Base-by-base conservation (phyloP, 2,888 invertebrate genomes). In the Cenopis cana region DNA sequence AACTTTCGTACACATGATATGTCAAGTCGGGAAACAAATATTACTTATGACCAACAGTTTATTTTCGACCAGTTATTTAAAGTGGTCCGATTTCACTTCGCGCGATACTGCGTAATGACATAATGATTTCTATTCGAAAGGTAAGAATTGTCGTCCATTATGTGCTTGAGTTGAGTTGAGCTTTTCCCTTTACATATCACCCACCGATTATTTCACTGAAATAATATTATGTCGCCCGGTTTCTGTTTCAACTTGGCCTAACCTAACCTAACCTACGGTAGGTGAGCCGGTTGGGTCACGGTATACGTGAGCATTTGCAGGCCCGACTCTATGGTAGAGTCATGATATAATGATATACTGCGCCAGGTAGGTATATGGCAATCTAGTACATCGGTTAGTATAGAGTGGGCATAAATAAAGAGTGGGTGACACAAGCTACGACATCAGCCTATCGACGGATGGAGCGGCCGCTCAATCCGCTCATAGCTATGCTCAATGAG, bases 101-200 rank as follows among this genome's bases (percentile, higher is more conserved):
- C 41, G 55, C 24, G 36, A 55, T 61, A 71, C 17, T 20, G 33
- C 36, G 59, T 65, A 71, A 67, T 71, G 60, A 67, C 66, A 71
- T 67, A 71, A 67, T 71, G 71, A 56, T 71, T 71, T 71, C 71
- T 71, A 67, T 71, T 71, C 71, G 61, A 71, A 71, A 67, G 71
- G 66, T 61, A 67, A 38, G 56, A 71, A 71, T 67, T 71, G 61
- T 71, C 67, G 38, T 24, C 61, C 12, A 29, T 59, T 55, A 64
- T 55, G 8, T 57, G 46, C 18, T 20, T 36, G 14, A 50, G 65
- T 20, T 36, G 14, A 50, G 55, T 38, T 52, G n/a, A 59, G 52
- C 41, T 64, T 65, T 70, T 54, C 60, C 49, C 54, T 50, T 52
- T 52, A 18, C 38, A 24, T 14, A 52, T 14, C 5, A 12, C n/a